Evolutionary conservation across 2,113 vertebrate species (phyloP).

Genomic region (Prunella fulvescens): DNA sequence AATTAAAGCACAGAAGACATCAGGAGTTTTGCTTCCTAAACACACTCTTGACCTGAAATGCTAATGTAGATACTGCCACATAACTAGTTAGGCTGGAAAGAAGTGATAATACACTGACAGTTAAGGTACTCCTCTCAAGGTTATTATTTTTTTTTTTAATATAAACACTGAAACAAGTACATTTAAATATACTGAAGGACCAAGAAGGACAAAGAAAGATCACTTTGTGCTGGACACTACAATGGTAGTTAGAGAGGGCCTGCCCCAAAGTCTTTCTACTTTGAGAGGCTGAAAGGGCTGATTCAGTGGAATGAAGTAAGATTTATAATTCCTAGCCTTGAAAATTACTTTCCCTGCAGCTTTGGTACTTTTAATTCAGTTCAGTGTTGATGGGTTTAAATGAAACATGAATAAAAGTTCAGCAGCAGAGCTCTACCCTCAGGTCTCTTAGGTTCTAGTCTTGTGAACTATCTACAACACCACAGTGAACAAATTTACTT

Average conservation of each 20-base stretch:
- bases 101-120: background rate
- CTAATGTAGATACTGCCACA: background rate
- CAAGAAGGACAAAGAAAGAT: background rate
- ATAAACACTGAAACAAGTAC: background rate
- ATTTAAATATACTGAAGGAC: background rate
- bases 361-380: background rate
- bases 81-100: background rate
- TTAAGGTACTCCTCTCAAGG: background rate
- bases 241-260: background rate
- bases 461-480: background rate
- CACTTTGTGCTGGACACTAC: background rate
- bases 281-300: background rate
- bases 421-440: background rate
- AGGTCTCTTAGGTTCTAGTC: background rate
- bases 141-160: background rate
- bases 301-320: background rate
- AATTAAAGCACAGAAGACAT: background rate
- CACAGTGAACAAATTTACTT: background rate
- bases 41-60: background rate
- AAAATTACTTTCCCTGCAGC: background rate
- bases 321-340: background rate
- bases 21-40: background rate
- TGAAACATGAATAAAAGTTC: background rate
- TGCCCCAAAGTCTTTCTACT: background rate
- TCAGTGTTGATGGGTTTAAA: background rate